Percentiles rank a stretch among this genome's conserved stretches.
Evolutionary conservation across 2,888 invertebrate genomes (phyloP).

Genomic region (Drosophila birchii): DNA sequence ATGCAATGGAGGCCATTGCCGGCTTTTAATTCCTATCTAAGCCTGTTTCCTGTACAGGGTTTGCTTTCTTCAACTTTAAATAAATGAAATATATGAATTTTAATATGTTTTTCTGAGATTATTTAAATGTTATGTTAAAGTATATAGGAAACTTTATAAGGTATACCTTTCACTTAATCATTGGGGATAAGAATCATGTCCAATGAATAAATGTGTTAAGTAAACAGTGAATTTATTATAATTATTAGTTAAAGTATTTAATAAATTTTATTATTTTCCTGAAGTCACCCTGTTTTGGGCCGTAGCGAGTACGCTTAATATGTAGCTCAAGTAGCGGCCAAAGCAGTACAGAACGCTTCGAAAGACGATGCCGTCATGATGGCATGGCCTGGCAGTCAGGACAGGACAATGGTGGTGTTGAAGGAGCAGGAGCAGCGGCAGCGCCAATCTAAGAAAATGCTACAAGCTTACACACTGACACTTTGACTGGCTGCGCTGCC

Average conservation of each 20-base stretch:
- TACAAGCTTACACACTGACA: constrained; percentile 78
- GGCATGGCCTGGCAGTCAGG: constrained; percentile 1
- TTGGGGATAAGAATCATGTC: no score
- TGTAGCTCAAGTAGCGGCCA: constrained; percentile 54
- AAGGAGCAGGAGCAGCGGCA: constrained; percentile 11
- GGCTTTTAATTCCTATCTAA: constrained; percentile 41
- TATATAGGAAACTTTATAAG: not conserved
- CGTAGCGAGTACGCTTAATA: constrained; percentile 47
- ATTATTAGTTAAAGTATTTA: not conserved
- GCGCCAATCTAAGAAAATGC: constrained; percentile 73
- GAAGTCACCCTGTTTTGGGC: constrained; percentile 15
- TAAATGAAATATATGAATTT: not conserved
- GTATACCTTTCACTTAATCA: not conserved
- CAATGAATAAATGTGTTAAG: no score
- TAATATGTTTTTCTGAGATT: not conserved
- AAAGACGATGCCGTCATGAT: constrained; percentile 10
- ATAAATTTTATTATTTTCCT: not conserved
- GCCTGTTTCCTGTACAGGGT: constrained; percentile 38
- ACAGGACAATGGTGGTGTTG: constrained; percentile 4
- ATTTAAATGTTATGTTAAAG: not conserved
- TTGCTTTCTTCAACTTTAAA: not conserved
- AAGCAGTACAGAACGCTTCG: constrained; percentile 39
- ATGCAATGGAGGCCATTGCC: constrained; percentile 36
- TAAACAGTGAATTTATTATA: not conserved
- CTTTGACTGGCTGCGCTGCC: constrained; percentile 67